Conservation (phyloP, 2,113 vertebrate genomes). For the Halichoerus grypus region DNA sequence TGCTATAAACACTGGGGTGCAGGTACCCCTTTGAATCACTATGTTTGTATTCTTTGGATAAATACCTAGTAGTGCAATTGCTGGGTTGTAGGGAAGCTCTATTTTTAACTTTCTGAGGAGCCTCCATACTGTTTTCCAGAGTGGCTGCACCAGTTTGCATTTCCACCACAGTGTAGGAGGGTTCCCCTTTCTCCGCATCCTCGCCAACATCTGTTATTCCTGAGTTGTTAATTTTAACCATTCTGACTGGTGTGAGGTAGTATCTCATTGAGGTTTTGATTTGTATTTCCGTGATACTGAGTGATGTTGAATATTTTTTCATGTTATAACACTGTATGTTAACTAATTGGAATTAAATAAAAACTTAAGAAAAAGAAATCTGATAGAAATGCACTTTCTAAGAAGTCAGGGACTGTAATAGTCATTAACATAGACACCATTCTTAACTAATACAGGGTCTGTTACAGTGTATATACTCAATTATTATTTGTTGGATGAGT, state of each 20-base stretch:
- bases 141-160: not conserved
- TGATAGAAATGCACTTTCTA: slow-evolving; percentile 11
- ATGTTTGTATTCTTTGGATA: not conserved
- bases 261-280: not conserved
- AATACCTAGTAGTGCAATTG: not conserved
- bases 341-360: not conserved
- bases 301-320: not conserved
- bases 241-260: not conserved
- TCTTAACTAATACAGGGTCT: not conserved
- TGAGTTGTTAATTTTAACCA: not conserved
- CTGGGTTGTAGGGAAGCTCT: not conserved
- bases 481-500: slow-evolving; percentile 32
- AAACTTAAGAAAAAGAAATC: not conserved
- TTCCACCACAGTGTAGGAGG: not conserved
- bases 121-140: not conserved
- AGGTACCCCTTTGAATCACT: not conserved
- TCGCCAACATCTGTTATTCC: not conserved
- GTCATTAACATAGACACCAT: not conserved
- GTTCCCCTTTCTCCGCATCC: not conserved
- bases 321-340: not conserved
- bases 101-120: not conserved
- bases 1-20: not conserved
- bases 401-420: not conserved
- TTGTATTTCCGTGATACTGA: not conserved
- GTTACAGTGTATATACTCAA: not conserved